A percentile compares a stretch with the other conserved stretches of the same genome.
Conservation (phyloP, 2,888 invertebrate genomes). For the Dasypolia templi region DNA sequence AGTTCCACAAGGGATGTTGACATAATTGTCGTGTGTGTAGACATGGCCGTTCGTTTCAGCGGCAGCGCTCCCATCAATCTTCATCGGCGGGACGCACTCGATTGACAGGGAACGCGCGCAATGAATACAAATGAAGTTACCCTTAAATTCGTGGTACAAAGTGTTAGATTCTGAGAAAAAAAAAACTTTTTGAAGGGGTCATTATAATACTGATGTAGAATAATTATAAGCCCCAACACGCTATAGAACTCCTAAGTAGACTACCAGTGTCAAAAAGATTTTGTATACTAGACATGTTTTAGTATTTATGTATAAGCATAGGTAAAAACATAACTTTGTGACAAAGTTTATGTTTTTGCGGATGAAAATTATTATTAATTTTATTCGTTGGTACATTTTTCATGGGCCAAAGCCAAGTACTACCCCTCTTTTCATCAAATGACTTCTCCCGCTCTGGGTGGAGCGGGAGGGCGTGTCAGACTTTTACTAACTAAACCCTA, state of each 20-base stretch:
- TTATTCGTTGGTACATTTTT: no score
- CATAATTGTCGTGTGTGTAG: slow-evolving; percentile 70
- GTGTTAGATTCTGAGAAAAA: slow-evolving; percentile 23
- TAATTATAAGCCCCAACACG: neutral
- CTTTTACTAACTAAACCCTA: no score
- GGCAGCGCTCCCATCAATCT: slow-evolving; percentile 75
- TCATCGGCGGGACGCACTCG: slow-evolving; percentile 74
- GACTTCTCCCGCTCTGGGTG: no score
- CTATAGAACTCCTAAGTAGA: no score
- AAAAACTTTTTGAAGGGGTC: neutral
- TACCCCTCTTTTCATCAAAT: no score
- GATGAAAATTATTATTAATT: no score
- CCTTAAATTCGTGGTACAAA: slow-evolving; percentile 67
- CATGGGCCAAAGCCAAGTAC: no score
- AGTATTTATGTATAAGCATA: neutral
- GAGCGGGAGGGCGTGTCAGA: no score
- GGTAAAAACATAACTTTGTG: no score
- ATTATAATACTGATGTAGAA: neutral
- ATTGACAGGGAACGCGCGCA: slow-evolving; percentile 76
- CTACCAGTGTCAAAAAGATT: neutral
- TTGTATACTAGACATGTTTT: no score
- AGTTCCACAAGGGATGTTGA: slow-evolving; percentile 52
- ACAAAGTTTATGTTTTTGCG: no score
- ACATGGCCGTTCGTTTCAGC: slow-evolving; percentile 73
- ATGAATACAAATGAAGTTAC: slow-evolving; percentile 79